phyloP scores from a whole-genome alignment of 2,888 invertebrate genomes.

The Scaptomyza caliginosa region DNA sequence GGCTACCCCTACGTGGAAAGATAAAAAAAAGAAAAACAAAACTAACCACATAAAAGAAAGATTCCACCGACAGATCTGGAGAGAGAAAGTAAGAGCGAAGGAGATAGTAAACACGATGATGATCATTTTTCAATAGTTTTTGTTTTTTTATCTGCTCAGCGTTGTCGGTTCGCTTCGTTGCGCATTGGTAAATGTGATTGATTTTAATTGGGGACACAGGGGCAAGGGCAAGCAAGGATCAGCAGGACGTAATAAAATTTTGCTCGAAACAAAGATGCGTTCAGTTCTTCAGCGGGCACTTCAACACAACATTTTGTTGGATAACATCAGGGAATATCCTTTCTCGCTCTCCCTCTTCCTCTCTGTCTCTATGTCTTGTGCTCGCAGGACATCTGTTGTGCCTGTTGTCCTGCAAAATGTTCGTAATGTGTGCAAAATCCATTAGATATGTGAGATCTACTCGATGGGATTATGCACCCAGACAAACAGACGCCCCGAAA shows the following conservation, averaged over 20 bases:
- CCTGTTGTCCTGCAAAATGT: conserved; percentile 41
- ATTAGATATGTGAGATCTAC: conserved; percentile 72
- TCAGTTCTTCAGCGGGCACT: conserved; percentile 25
- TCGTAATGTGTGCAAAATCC: conserved; percentile 72
- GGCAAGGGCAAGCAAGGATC: conserved; percentile 12
- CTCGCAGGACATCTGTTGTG: conserved; percentile 38
- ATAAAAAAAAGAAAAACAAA: conserved; percentile 7
- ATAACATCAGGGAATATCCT: conserved; percentile 55
- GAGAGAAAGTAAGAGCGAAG: conserved; percentile 2
- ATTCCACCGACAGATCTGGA: not conserved
- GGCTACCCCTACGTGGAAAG: conserved; percentile 21
- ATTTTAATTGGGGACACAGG: conserved; percentile 67
- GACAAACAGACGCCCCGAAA: conserved; percentile 22
- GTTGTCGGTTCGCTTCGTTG: conserved; percentile 49
- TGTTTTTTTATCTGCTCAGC: conserved; percentile 58
- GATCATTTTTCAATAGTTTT: conserved; percentile 54
- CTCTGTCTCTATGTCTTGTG: not conserved
- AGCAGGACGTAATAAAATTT: conserved; percentile 17
- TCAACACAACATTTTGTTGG: conserved; percentile 29
- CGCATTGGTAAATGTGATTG: conserved; percentile 67
- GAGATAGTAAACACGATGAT: conserved; percentile 26
- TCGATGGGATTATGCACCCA: conserved; percentile 60
- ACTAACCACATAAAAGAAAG: conserved; percentile 26
- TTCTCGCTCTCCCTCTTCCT: not conserved
- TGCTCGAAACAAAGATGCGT: conserved; percentile 41